Base-by-base conservation (phyloP, 2,113 vertebrate genomes). In the Eulacestoma nigropectus region DNA sequence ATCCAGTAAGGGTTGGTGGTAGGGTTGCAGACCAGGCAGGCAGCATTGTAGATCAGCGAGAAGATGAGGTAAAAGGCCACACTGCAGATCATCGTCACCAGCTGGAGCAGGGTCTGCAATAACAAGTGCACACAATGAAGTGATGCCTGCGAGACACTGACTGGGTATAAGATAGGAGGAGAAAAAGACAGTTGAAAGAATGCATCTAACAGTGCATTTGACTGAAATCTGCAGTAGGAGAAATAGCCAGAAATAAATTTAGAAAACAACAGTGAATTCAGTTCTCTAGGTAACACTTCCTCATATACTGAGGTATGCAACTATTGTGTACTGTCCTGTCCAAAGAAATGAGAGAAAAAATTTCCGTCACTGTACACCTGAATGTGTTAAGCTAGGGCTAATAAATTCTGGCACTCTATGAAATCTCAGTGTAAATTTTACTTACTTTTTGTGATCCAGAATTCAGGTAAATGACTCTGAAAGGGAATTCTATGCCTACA, bases 1-100 rank as follows among this genome's bases (percentile, higher is more conserved):
- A 98, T 98, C 98, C 98, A 98, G 95, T 99, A 99, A 1, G 99
- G 98, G 84, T 98, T 98, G 94, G 97, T 95, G 16, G 99, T 99
- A 49, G 98, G 98, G 97, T 98, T 99, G 96, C 99, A 99, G 95
- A 85, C 74, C 86, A 99, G 56, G 0, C 99, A 99, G 89, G 84
- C 5, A 27, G 98, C 97, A 0, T 98, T 98, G 97, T 99, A 99
- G 82, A 96, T 84, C 4, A 99, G 74, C 3, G 98, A 98, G 74
- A 99, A 96, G 39, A 94, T 2, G 19, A 99, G 96, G 96, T 98
- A 99, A 22, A 97, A 33, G 15, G 95, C 84, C 95, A 99, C 97
- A 5, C 99, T 99, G 93, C 98, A 98, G 18, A 98, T 14, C 74
- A 99, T 99, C 4, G 97, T 84, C 4, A 97, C 65, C 95, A 97